phyloP scores from a whole-genome alignment of 2,888 invertebrate species.

The Ichneumoninae sp. region DNA sequence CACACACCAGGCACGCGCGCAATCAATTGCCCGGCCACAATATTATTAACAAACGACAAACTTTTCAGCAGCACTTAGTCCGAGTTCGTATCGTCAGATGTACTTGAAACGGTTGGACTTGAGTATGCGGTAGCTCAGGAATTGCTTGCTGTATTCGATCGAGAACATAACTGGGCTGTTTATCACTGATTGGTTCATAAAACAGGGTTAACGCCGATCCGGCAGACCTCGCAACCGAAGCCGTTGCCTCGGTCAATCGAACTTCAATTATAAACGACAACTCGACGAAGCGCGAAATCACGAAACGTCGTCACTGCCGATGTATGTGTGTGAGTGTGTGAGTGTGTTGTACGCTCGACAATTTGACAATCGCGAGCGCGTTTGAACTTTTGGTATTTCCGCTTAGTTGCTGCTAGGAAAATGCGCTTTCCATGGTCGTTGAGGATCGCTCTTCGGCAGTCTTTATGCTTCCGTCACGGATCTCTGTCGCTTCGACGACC shows the following conservation, averaged over 20 bases:
- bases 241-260: constrained; percentile 21
- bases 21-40: constrained; percentile 35
- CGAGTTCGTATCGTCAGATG: constrained; percentile 84
- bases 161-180: constrained; percentile 83
- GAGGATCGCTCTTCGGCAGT: constrained; percentile 12
- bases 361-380: background rate
- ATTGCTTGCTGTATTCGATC: constrained; percentile 84
- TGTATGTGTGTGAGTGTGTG: background rate
- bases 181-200: constrained; percentile 64
- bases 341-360: background rate
- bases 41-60: constrained; percentile 46
- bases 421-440: constrained; percentile 57
- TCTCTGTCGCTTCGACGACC: background rate
- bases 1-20: constrained; percentile 44
- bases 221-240: constrained; percentile 28
- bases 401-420: constrained; percentile 57
- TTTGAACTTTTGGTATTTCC: background rate
- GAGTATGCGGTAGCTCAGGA: constrained; percentile 83
- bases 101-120: constrained; percentile 84
- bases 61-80: constrained; percentile 77
- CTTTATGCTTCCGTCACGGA: background rate
- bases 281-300: background rate
- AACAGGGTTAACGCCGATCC: constrained; percentile 59
- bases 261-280: background rate
- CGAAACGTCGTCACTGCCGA: background rate